Evolutionary conservation across 2,888 invertebrate species (phyloP).

Genomic region (Tiliacea citrago): DNA sequence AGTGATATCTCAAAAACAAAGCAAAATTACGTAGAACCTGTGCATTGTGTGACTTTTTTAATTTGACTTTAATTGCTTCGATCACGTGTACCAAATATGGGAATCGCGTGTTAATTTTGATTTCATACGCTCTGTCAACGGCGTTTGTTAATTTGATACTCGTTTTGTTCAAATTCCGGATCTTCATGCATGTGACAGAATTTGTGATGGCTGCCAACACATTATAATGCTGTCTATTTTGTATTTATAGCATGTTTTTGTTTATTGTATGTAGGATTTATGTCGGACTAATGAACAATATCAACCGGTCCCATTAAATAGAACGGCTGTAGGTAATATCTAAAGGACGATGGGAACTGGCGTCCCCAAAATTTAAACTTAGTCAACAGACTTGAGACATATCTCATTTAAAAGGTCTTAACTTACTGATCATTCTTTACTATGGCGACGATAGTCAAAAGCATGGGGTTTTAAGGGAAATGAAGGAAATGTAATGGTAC

Average conservation of each 20-base stretch:
- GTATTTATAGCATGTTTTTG: neutral
- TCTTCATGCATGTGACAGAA: neutral
- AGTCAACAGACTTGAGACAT: no score
- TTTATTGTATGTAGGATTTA: neutral
- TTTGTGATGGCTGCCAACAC: neutral
- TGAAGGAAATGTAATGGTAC: no score
- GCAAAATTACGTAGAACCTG: conserved; percentile 20
- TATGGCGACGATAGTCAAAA: no score
- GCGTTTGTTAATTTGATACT: conserved; percentile 19
- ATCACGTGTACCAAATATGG: neutral
- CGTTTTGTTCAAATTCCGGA: conserved; percentile 1
- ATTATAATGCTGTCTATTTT: neutral
- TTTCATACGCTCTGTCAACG: conserved; percentile 14
- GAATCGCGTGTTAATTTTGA: conserved; percentile 23
- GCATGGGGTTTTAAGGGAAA: no score
- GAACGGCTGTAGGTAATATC: no score
- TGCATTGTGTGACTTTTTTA: neutral
- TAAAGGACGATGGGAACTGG: no score
- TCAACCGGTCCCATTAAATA: neutral
- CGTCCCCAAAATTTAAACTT: no score
- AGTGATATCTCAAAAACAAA: conserved; percentile 22
- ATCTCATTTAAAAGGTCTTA: no score
- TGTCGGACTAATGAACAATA: neutral
- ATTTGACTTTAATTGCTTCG: conserved; percentile 20
- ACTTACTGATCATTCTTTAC: no score